phyloP scores from a whole-genome alignment of 92 coral and sea anemone genomes.

The Ricordea florida region DNA sequence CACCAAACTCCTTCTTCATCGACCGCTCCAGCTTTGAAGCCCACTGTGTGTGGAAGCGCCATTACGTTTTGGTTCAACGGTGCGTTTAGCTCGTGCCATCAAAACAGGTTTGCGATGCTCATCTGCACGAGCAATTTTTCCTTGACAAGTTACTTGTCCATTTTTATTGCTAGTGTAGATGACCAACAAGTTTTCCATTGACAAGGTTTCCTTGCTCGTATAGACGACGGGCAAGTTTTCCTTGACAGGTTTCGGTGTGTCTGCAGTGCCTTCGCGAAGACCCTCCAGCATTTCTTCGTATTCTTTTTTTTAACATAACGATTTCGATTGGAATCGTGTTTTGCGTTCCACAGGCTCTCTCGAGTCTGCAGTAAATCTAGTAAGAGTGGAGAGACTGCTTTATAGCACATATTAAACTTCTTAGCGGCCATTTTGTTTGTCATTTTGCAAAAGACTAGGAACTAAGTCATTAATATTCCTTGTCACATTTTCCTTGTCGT shows the following conservation, averaged over 20 bases:
- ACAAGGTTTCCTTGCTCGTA: too few relatives aligned
- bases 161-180: too few relatives aligned
- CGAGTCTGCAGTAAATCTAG: constrained; percentile 42
- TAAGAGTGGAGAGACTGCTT: constrained; percentile 27
- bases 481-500: too few relatives aligned
- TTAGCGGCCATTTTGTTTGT: constrained; percentile 33
- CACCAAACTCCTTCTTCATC: constrained; percentile 16
- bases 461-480: too few relatives aligned
- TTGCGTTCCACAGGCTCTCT: constrained; percentile 65
- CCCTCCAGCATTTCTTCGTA: constrained; percentile 53
- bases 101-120: constrained; percentile 10
- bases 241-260: too few relatives aligned
- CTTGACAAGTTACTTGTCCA: too few relatives aligned
- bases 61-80: background rate
- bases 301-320: constrained; percentile 45
- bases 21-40: constrained; percentile 19
- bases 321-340: constrained; percentile 34
- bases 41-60: background rate
- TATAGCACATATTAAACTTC: constrained; percentile 15
- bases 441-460: too few relatives aligned
- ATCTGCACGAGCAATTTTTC: too few relatives aligned
- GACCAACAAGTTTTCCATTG: too few relatives aligned
- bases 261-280: constrained; percentile 45
- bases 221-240: too few relatives aligned
- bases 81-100: background rate